Evolutionary conservation across 2,888 invertebrate species (phyloP).

Genomic region (Pristionchus fissidentatus): DNA sequence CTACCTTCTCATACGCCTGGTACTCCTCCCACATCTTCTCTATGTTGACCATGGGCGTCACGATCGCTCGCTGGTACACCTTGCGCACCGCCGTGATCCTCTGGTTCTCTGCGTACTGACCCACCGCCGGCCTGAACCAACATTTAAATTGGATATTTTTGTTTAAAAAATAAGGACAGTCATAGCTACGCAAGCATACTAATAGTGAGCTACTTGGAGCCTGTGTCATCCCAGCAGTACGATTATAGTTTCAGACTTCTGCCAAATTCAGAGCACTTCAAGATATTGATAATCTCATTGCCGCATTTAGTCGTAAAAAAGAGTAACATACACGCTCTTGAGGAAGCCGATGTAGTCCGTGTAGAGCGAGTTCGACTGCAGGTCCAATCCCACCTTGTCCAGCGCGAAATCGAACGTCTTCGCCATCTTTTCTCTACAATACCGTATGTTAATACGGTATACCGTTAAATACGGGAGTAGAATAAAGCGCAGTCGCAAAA

Average conservation of each 20-base stretch:
- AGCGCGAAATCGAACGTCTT: conserved; percentile 99
- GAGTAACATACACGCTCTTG: conserved; percentile 77
- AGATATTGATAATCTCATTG: neutral
- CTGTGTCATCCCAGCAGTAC: neutral
- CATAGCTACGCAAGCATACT: neutral
- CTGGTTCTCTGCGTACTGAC: conserved; percentile 99
- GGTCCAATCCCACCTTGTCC: conserved; percentile 94
- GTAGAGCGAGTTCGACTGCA: conserved; percentile 96
- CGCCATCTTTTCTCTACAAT: conserved; percentile 95
- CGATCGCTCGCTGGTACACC: conserved; percentile 93
- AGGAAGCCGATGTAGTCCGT: conserved; percentile 96
- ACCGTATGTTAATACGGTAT: no score
- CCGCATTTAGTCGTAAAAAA: no score
- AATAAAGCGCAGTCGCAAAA: neutral
- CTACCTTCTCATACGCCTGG: conserved; percentile 88
- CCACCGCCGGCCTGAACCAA: conserved; percentile 89
- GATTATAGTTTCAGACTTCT: neutral
- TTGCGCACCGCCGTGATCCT: conserved; percentile 97
- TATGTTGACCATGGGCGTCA: conserved; percentile 96
- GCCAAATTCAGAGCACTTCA: neutral
- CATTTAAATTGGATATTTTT: no score
- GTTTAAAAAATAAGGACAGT: neutral
- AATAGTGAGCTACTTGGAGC: neutral
- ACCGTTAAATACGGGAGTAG: neutral
- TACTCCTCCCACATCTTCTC: conserved; percentile 96